Percentiles rank a stretch among this genome's conserved stretches.
These are phyloP conservation scores for Ptychobarbus kaznakovi DNA, from an alignment of 2,797 vertebrate genomes.

Conservation along the genomic window DNA sequence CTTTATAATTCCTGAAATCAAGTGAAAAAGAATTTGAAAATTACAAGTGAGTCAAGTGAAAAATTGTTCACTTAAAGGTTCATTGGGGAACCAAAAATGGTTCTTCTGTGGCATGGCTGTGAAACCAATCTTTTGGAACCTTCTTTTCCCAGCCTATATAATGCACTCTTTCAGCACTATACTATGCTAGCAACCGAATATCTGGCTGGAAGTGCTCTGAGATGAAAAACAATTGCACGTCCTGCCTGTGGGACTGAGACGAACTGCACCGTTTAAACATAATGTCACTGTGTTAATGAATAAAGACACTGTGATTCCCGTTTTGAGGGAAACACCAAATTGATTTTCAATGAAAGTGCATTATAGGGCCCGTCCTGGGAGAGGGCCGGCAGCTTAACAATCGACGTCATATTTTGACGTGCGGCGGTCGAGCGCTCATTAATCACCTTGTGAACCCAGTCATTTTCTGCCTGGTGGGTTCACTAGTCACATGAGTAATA, in stretches of 20 bases:
- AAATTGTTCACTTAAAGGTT: not conserved
- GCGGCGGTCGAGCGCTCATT: constrained; percentile 75
- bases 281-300: constrained; percentile 61
- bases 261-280: constrained; percentile 55
- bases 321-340: constrained; percentile 68
- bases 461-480: constrained; percentile 79
- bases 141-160: not conserved
- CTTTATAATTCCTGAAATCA: too few relatives aligned
- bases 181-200: not conserved
- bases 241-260: constrained; percentile 56
- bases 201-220: constrained; percentile 38
- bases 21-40: too few relatives aligned
- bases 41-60: too few relatives aligned
- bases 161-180: constrained; percentile 1
- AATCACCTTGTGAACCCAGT: constrained; percentile 81
- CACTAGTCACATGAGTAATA: constrained; percentile 75
- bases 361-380: constrained; percentile 60
- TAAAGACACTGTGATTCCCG: constrained; percentile 59
- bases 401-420: constrained; percentile 77
- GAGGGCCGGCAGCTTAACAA: constrained; percentile 69
- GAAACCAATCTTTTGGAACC: not conserved
- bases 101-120: not conserved
- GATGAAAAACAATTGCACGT: constrained; percentile 47
- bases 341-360: constrained; percentile 71
- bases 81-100: not conserved